phyloP scores from a whole-genome alignment of 1,140 invertebrate genomes.

The Acromyrmex heyeri region DNA sequence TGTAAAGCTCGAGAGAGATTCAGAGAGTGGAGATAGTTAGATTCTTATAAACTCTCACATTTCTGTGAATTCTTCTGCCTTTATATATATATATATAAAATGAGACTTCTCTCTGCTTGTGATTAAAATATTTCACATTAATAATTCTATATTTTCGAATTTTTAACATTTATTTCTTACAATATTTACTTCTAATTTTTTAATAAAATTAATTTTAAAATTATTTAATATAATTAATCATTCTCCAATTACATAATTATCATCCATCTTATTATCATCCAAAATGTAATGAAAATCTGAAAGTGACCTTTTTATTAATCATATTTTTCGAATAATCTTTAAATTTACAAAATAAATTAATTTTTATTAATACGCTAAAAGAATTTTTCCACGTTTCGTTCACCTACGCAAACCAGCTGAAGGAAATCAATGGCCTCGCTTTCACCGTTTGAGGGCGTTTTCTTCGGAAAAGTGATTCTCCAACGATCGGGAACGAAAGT shows the following conservation, averaged over 20 bases:
- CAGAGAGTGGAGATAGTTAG: background rate
- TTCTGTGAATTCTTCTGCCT: background rate
- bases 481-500: slow-evolving; percentile 63
- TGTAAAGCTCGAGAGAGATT: background rate
- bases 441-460: slow-evolving; percentile 75
- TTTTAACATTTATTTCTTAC: background rate
- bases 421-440: slow-evolving; percentile 67
- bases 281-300: background rate
- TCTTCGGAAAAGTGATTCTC: slow-evolving; percentile 71
- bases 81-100: background rate
- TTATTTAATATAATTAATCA: slow-evolving; percentile 2
- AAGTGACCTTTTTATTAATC: background rate
- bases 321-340: background rate
- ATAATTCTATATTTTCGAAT: background rate
- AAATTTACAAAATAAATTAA: slow-evolving; percentile 3
- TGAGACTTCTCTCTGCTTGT: background rate
- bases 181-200: background rate
- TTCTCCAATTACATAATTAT: background rate
- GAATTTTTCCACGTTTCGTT: background rate
- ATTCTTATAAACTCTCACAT: slow-evolving; percentile 8
- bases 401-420: slow-evolving; percentile 38
- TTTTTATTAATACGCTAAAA: slow-evolving; percentile 31
- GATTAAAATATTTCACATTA: background rate
- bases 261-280: background rate
- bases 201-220: background rate